Percentiles rank a stretch among this genome's conserved stretches.
phyloP scores from a whole-genome alignment of 92 coral and sea anemone genomes.

The Zoanthus sociatus region DNA sequence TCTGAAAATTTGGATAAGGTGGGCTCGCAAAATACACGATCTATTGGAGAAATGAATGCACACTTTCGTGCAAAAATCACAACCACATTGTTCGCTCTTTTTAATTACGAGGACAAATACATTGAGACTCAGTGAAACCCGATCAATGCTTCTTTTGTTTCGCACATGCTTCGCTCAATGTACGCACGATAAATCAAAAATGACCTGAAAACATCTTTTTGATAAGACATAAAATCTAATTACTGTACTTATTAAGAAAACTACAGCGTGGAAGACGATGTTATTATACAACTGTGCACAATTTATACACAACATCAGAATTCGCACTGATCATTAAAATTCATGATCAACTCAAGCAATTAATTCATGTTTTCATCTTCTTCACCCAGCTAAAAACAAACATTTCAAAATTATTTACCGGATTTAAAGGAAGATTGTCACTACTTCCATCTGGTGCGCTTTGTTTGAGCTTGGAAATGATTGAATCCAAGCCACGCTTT shows the following conservation, averaged over 20 bases:
- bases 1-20: background rate
- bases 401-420: constrained; percentile 6
- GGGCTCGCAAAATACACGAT: background rate
- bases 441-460: constrained; percentile 31
- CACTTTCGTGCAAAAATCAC: background rate
- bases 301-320: background rate
- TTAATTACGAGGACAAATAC: too few species aligned
- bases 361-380: background rate
- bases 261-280: background rate
- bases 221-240: constrained; percentile 13
- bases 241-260: background rate
- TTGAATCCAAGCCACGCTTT: constrained; percentile 46
- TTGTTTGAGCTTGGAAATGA: constrained; percentile 40
- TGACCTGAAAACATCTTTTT: background rate
- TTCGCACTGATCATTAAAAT: background rate
- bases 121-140: background rate
- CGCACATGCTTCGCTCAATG: background rate
- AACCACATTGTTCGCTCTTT: background rate
- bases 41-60: background rate
- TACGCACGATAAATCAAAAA: background rate
- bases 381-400: background rate
- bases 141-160: background rate
- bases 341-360: background rate
- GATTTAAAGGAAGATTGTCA: background rate
- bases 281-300: background rate